Conservation (phyloP, 2,797 vertebrate genomes). For the Hypotaenidia philippensis region DNA sequence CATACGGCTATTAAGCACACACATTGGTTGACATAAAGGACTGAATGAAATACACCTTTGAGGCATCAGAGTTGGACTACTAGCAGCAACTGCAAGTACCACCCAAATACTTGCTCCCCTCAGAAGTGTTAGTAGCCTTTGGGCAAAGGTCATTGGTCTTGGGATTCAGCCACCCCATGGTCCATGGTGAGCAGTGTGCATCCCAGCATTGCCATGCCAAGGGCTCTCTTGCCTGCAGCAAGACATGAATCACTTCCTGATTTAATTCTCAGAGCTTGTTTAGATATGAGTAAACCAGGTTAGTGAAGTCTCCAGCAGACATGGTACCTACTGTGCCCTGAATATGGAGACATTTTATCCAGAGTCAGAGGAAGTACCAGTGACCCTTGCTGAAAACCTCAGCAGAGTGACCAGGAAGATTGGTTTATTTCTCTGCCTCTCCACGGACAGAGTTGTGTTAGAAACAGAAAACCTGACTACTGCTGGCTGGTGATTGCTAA, state of each 20-base stretch:
- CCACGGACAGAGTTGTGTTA: neutral
- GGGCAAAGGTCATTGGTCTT: neutral
- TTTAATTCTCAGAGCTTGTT: neutral
- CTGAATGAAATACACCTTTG: neutral
- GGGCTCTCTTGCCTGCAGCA: neutral
- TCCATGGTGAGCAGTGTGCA: rapidly evolving
- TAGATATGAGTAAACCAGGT: neutral
- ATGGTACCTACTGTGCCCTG: neutral
- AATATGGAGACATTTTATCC: neutral
- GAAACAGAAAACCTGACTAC: neutral
- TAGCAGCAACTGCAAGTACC: rapidly evolving
- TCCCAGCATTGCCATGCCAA: neutral
- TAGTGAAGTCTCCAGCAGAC: neutral
- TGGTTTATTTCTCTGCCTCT: neutral
- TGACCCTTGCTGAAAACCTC: neutral
- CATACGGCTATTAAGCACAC: neutral
- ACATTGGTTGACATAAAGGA: neutral
- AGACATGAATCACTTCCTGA: neutral
- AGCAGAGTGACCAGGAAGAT: neutral
- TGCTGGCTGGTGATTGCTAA: neutral
- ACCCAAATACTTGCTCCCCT: neutral
- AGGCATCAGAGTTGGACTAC: neutral
- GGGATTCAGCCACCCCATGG: neutral
- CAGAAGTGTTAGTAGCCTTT: rapidly evolving
- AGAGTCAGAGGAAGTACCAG: neutral